phyloP scores from a whole-genome alignment of 2,797 vertebrate genomes.

The Ara ararauna region DNA sequence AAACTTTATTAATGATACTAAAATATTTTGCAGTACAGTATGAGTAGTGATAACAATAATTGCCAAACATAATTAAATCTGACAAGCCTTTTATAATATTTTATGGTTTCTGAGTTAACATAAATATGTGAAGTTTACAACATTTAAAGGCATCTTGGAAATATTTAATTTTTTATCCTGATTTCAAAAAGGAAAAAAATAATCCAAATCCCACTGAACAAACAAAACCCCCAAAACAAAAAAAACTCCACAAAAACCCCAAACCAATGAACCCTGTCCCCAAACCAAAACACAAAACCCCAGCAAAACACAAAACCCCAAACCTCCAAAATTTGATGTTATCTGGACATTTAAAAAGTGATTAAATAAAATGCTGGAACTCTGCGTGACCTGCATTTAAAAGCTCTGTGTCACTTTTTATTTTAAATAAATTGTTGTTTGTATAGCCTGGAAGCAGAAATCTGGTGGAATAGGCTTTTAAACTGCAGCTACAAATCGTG shows the following conservation, averaged over 20 bases:
- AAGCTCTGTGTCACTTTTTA: background rate
- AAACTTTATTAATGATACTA: background rate
- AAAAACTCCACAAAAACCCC: background rate
- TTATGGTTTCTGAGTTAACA: background rate
- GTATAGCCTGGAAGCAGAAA: background rate
- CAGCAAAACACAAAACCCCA: background rate
- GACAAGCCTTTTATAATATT: background rate
- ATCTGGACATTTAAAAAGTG: background rate
- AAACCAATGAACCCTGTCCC: accelerated
- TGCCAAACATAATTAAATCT: background rate
- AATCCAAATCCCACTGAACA: background rate
- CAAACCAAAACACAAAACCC: background rate
- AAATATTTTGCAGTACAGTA: background rate
- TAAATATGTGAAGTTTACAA: background rate
- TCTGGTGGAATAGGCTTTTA: background rate
- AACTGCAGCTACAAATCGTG: background rate
- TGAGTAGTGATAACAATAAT: background rate
- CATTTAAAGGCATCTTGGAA: background rate
- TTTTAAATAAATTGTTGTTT: background rate
- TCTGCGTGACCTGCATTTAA: background rate
- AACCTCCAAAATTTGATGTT: background rate
- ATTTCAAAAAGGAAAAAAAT: background rate
- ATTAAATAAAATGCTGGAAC: background rate
- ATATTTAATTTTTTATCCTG: background rate
- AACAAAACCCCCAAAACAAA: background rate